These are phyloP conservation scores for Tenthredo mesomela DNA, from an alignment of 2,888 invertebrate species.

Conservation along the genomic window DNA sequence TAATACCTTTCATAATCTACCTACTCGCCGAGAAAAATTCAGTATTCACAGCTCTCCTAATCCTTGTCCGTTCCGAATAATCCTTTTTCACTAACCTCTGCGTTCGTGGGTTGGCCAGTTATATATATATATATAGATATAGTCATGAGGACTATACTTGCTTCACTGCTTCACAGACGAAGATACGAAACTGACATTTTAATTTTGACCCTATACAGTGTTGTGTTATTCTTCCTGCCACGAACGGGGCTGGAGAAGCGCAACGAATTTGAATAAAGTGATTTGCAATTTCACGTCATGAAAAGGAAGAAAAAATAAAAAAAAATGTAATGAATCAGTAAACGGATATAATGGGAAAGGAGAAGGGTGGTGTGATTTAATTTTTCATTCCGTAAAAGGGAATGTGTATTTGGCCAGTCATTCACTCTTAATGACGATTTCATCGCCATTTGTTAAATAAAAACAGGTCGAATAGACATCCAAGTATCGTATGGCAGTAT, in stretches of 20 bases:
- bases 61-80: constrained; percentile 6
- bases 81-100: constrained; percentile 19
- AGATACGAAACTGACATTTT: constrained; percentile 38
- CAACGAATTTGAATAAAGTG: constrained; percentile 40
- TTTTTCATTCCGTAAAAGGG: background rate
- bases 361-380: background rate
- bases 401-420: background rate
- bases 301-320: background rate
- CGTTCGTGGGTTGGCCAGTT: background rate
- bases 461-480: constrained; percentile 9
- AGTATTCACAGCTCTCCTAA: background rate
- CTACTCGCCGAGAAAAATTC: constrained; percentile 24
- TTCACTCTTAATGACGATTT: background rate
- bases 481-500: background rate
- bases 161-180: background rate
- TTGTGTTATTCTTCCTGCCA: background rate
- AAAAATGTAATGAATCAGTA: background rate
- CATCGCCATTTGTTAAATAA: background rate
- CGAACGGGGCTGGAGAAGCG: constrained; percentile 16
- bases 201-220: background rate
- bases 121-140: background rate
- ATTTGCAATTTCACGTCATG: background rate
- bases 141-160: background rate
- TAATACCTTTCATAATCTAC: background rate
- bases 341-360: background rate